Conservation (phyloP, 2,113 vertebrate genomes). For the Zosterops pallidus region DNA sequence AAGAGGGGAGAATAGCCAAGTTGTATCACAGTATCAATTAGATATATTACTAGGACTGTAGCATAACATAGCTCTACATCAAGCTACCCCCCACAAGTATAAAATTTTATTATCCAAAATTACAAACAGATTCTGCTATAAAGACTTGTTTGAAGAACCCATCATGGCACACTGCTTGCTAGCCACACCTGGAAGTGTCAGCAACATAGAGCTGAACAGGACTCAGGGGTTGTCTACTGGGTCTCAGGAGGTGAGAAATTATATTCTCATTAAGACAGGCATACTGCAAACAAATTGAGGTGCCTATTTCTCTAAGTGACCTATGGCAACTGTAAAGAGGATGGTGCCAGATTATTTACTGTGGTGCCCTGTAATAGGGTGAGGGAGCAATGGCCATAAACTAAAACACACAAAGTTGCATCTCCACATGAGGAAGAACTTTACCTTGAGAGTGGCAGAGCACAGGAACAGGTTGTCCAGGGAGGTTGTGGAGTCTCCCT, state of each 20-base stretch:
- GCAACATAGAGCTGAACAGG: not conserved
- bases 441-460: not conserved
- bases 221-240: not conserved
- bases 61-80: not conserved
- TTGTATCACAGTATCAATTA: not conserved
- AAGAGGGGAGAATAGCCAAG: not conserved
- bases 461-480: not conserved
- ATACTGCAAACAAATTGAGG: not conserved
- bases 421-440: not conserved
- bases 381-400: not conserved
- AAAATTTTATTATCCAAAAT: not conserved
- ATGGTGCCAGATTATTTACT: not conserved
- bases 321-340: not conserved
- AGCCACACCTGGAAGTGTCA: not conserved
- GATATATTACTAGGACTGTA: no score
- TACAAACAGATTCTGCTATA: not conserved
- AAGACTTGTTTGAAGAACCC: not conserved
- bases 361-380: not conserved
- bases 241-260: not conserved
- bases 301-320: not conserved
- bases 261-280: not conserved
- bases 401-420: not conserved
- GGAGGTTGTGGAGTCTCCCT: not conserved
- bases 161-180: not conserved
- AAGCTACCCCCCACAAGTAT: fast-evolving